A percentile compares a stretch with the other conserved stretches of the same genome.
These are phyloP conservation scores for Panonychus citri DNA, from an alignment of 1,140 invertebrate species.

Conservation along the genomic window DNA sequence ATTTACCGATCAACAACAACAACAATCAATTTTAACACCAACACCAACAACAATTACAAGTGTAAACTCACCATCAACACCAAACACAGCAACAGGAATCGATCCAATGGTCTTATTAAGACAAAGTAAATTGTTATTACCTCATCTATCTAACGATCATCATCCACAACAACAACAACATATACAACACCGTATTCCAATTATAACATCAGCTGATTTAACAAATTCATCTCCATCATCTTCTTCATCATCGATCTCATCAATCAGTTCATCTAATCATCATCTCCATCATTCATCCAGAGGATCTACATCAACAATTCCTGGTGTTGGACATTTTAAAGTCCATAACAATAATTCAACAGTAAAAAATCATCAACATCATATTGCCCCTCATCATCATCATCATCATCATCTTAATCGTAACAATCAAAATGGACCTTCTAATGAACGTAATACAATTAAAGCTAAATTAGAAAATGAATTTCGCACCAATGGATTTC, in stretches of 20 bases:
- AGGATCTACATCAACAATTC: neutral
- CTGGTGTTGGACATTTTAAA: neutral
- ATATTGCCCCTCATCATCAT: neutral
- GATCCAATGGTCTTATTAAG: neutral
- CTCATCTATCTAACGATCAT: too few relatives aligned
- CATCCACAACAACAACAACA: too few relatives aligned
- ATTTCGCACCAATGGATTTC: constrained; percentile 70
- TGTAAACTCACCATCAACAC: neutral
- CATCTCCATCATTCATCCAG: neutral
- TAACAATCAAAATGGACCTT: constrained; percentile 23
- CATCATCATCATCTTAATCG: neutral
- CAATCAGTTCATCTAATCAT: neutral
- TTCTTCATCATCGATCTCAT: too few relatives aligned
- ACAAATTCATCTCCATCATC: too few relatives aligned
- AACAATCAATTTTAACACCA: too few relatives aligned
- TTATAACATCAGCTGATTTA: too few relatives aligned
- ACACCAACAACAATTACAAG: neutral
- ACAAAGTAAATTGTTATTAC: too few relatives aligned
- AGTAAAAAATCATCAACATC: neutral
- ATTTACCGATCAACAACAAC: neutral
- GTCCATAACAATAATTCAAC: neutral
- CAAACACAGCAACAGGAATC: neutral
- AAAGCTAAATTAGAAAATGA: constrained; percentile 64
- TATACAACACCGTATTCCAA: neutral
- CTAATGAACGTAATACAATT: constrained; percentile 43